These are phyloP conservation scores for Atta texana DNA, from an alignment of 1,140 invertebrate genomes.

Conservation along the genomic window DNA sequence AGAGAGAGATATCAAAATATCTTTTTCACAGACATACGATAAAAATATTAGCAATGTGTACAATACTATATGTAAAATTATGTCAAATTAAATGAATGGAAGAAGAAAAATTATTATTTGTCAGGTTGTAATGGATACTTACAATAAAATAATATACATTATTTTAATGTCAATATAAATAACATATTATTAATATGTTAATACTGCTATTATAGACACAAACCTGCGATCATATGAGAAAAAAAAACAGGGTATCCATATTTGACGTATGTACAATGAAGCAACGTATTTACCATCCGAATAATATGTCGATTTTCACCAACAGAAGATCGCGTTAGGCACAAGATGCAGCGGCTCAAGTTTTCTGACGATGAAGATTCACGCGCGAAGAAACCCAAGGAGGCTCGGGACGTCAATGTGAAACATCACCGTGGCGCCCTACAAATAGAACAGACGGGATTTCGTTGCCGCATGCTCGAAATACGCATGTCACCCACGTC, in stretches of 20 bases:
- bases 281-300: conserved; percentile 40
- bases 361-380: conserved; percentile 72
- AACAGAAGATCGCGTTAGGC: conserved; percentile 19
- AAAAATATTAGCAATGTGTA: conserved; percentile 4
- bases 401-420: conserved; percentile 73
- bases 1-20: background rate
- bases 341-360: conserved; percentile 51
- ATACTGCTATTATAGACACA: background rate
- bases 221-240: background rate
- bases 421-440: conserved; percentile 72
- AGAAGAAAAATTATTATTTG: background rate
- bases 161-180: background rate
- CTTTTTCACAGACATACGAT: background rate
- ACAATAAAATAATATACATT: background rate
- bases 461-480: conserved; percentile 76
- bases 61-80: background rate
- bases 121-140: background rate
- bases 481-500: conserved; percentile 75
- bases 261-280: background rate
- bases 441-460: conserved; percentile 77
- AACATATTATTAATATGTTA: background rate
- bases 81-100: background rate
- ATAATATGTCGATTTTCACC: conserved; percentile 52
- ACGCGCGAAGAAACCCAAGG: conserved; percentile 48
- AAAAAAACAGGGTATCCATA: background rate